Evolutionary conservation across 2,797 vertebrate genomes (phyloP).

Genomic region (Urophycis tenuis): DNA sequence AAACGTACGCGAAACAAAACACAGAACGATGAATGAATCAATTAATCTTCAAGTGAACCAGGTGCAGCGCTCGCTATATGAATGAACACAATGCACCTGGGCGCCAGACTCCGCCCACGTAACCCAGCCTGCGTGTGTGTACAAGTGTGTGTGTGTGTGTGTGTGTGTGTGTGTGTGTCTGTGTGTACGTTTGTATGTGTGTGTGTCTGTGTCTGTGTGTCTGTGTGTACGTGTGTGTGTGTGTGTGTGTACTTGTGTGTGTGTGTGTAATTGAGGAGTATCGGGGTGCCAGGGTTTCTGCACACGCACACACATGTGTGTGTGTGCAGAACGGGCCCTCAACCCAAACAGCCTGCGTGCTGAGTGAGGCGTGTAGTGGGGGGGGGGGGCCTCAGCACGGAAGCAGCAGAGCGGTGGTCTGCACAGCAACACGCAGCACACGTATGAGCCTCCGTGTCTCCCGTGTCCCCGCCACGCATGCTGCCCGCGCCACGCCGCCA

Average conservation of each 20-base stretch:
- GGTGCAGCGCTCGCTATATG: constrained; percentile 22
- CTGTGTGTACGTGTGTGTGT: constrained; percentile 30
- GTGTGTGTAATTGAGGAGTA: constrained; percentile 22
- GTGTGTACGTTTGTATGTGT: constrained; percentile 37
- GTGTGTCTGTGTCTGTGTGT: constrained; percentile 18
- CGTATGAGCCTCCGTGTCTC: constrained; percentile 54
- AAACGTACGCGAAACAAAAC: constrained; percentile 20
- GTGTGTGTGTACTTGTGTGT: constrained; percentile 26
- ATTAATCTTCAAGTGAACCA: constrained; percentile 33
- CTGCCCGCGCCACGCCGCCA: constrained; percentile 41
- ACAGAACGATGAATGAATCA: constrained; percentile 24
- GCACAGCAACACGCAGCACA: constrained; percentile 52
- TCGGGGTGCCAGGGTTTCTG: constrained; percentile 24
- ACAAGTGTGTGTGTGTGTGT: constrained; percentile 22
- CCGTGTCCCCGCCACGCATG: constrained; percentile 23
- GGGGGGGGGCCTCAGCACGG: constrained; percentile 32
- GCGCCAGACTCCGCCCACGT: constrained; percentile 42
- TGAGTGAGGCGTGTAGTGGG: constrained; percentile 39
- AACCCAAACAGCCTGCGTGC: constrained; percentile 45
- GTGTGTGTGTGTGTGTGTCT: constrained; percentile 17
- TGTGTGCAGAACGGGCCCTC: constrained; percentile 5
- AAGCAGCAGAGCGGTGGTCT: constrained; percentile 29
- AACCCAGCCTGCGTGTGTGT: constrained; percentile 34
- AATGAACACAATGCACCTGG: constrained; percentile 48
- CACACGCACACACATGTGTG: constrained; percentile 17